These are phyloP conservation scores for Hiodon alosoides DNA, from an alignment of 2,113 vertebrate species.

Conservation along the genomic window DNA sequence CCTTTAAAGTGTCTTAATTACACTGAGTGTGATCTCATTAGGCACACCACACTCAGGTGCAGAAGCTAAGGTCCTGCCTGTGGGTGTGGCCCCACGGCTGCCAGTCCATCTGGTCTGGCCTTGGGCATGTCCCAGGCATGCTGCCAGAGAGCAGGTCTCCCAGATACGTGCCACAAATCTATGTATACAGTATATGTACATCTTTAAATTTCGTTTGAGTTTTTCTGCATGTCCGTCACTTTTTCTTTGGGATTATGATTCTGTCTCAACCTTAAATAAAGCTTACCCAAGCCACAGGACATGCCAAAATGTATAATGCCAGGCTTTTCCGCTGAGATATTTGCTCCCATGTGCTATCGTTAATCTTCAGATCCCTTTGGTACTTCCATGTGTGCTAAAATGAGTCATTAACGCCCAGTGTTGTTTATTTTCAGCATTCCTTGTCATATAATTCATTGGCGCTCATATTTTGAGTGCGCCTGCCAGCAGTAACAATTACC, in stretches of 20 bases:
- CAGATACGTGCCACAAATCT: too few relatives aligned
- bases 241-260: too few relatives aligned
- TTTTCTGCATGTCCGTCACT: too few relatives aligned
- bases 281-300: neutral
- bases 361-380: neutral
- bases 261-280: neutral
- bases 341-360: neutral
- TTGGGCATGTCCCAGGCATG: neutral
- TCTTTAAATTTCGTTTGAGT: too few relatives aligned
- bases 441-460: slow-evolving; percentile 8
- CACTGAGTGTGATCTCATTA: neutral
- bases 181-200: too few relatives aligned
- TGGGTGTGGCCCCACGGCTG: too few relatives aligned
- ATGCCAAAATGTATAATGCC: neutral
- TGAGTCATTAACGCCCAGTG: slow-evolving; percentile 50
- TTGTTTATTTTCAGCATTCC: slow-evolving; percentile 12
- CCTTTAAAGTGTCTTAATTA: neutral
- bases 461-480: neutral
- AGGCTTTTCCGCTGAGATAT: neutral
- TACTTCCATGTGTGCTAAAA: slow-evolving; percentile 21
- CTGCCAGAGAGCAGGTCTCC: neutral
- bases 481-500: slow-evolving; percentile 15
- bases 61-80: neutral
- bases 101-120: too few relatives aligned
- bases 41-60: neutral